Conservation (phyloP, 1,140 invertebrate species). For the Drosophila leontia region DNA sequence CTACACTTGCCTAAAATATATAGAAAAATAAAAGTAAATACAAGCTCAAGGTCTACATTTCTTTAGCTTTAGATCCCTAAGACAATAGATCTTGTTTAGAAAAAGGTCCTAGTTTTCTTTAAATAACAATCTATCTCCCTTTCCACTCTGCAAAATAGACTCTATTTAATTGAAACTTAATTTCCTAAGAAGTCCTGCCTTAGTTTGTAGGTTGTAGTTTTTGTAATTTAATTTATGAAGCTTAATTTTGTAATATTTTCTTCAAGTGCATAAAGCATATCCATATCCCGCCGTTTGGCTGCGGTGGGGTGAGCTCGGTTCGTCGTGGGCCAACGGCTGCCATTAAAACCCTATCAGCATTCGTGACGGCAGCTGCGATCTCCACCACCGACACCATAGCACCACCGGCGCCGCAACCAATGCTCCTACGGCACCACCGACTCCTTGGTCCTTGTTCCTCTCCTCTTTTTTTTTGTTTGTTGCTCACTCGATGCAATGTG, state of each 20-base stretch:
- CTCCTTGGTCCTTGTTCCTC: constrained; percentile 6
- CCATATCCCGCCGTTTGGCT: constrained; percentile 23
- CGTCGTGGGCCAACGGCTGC: constrained; percentile 58
- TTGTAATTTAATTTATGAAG: not conserved
- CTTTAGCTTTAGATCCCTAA: too few relatives aligned
- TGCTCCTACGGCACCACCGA: constrained; percentile 17
- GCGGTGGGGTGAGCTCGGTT: constrained; percentile 34
- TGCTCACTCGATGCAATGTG: constrained; percentile 3
- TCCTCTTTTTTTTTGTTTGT: not conserved
- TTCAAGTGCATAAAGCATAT: constrained; percentile 19
- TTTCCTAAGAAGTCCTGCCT: too few relatives aligned
- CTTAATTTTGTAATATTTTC: not conserved
- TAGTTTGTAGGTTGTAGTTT: too few relatives aligned
- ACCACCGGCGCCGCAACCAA: constrained; percentile 7
- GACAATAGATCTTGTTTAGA: too few relatives aligned
- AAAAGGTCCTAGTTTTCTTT: too few relatives aligned
- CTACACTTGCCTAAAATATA: not conserved
- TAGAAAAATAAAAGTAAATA: not conserved
- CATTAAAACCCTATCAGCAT: constrained; percentile 78
- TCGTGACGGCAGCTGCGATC: constrained; percentile 76
- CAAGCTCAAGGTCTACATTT: not conserved
- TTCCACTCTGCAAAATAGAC: too few relatives aligned
- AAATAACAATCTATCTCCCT: too few relatives aligned
- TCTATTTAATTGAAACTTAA: too few relatives aligned
- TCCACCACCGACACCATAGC: constrained; percentile 26